Base-by-base conservation (phyloP, 2,113 vertebrate species). In the Daubentonia madagascariensis region DNA sequence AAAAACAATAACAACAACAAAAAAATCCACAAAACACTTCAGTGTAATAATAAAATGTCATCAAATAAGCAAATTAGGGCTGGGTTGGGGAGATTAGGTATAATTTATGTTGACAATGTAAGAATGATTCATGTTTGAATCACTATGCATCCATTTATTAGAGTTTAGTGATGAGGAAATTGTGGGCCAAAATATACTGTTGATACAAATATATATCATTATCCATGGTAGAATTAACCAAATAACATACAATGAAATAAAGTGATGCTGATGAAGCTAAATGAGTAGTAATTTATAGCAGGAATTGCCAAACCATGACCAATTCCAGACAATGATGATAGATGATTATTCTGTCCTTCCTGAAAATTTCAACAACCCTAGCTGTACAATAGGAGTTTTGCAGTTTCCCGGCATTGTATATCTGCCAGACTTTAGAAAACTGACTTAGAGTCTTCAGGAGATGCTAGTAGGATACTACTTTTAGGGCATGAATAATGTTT, bases 111-210 rank as follows among this genome's bases (percentile, higher is more conserved):
- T 95, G 86, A 78, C 45, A 85, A 59, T 92, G 12, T 70, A 72
- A 72, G 59, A 76, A 37, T 85, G 50, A 95, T 57, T 94, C 87
- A 89, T 86, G 79, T 92, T 63, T 92, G 87, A 89, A 52, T 91
- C 83, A 91, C 35, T 57, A 0, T 52, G 35, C 52, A 25, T 68
- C 40, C 32, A 35, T 92, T 85, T 83, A 89, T 73, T 97, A 18
- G 81, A 75, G 23, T 94, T 85, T 89, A 80, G 59, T 63, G 78
- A 72, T 92, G 83, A 83, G 50, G 65, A 85, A 92, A 92, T 89
- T 54, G 23, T 89, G 30, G 83, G 30, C 40, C 79, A 20, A 32
- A 92, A 83, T 89, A 35, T n/a, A 59, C 37, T 67, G 35, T 76
- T 92, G 88, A 94, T 28, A 83, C 13, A 96, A 30, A 83, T 45